These are phyloP conservation scores for Nephotettix cincticeps DNA, from an alignment of 1,140 invertebrate species.

Conservation along the genomic window DNA sequence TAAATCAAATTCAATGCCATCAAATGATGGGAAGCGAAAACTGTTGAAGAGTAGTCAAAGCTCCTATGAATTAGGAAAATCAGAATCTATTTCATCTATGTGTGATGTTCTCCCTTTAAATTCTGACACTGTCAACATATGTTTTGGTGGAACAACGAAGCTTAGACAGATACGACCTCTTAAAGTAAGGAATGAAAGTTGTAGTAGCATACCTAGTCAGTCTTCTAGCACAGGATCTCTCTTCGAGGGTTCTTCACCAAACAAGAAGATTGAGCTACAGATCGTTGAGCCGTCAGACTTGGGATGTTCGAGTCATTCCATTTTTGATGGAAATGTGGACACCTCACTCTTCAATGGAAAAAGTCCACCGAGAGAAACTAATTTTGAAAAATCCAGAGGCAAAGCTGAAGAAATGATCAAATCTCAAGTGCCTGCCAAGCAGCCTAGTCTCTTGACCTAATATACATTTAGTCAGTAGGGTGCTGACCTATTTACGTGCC, in stretches of 20 bases:
- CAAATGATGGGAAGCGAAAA: constrained; percentile 55
- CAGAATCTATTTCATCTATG: constrained; percentile 36
- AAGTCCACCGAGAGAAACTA: neutral
- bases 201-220: constrained; percentile 19
- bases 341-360: constrained; percentile 23
- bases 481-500: no score
- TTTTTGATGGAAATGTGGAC: constrained; percentile 26
- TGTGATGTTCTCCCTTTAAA: constrained; percentile 55
- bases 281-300: constrained; percentile 30
- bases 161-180: constrained; percentile 58
- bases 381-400: constrained; percentile 29
- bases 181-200: constrained; percentile 18
- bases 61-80: constrained; percentile 48
- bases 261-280: constrained; percentile 30
- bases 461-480: neutral
- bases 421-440: constrained; percentile 30
- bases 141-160: constrained; percentile 65
- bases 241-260: neutral
- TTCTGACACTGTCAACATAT: constrained; percentile 62
- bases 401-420: constrained; percentile 34
- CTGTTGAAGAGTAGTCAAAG: constrained; percentile 52
- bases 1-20: constrained; percentile 49
- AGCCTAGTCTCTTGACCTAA: constrained; percentile 12
- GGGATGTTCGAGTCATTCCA: constrained; percentile 17
- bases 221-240: constrained; percentile 23